These are phyloP conservation scores for Hyperopisus bebe DNA, from an alignment of 2,113 vertebrate genomes.

Conservation along the genomic window DNA sequence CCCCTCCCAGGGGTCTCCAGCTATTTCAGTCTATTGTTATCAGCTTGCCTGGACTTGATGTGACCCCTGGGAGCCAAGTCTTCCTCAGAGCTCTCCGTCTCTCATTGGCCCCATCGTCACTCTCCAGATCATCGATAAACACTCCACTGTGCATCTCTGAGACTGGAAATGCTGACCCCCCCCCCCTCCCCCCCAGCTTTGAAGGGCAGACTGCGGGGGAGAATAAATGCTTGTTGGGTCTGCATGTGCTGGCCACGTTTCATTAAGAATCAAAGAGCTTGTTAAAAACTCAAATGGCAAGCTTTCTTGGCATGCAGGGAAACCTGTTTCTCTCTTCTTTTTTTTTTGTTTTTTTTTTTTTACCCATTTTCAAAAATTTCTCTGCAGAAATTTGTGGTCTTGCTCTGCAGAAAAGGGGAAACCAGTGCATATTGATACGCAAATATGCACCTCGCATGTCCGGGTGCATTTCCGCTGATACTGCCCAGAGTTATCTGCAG, in stretches of 20 bases:
- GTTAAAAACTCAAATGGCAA: background rate
- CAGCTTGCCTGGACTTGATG: constrained; percentile 50
- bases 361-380: background rate
- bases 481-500: background rate
- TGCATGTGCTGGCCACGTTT: background rate
- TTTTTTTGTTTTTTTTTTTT: background rate
- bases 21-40: constrained; percentile 53
- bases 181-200: constrained; percentile 30
- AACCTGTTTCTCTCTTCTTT: background rate
- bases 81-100: constrained; percentile 36
- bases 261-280: background rate
- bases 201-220: background rate
- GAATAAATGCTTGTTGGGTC: background rate
- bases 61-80: constrained; percentile 44
- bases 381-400: background rate
- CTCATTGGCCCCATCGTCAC: background rate
- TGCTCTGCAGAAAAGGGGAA: background rate
- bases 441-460: background rate
- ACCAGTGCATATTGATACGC: background rate
- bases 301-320: background rate
- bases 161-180: constrained; percentile 25
- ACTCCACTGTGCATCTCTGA: background rate
- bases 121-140: background rate
- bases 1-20: constrained; percentile 28
- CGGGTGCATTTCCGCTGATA: background rate